Conservation (phyloP, 2,888 invertebrate genomes). For the Mimachlamys varia region DNA sequence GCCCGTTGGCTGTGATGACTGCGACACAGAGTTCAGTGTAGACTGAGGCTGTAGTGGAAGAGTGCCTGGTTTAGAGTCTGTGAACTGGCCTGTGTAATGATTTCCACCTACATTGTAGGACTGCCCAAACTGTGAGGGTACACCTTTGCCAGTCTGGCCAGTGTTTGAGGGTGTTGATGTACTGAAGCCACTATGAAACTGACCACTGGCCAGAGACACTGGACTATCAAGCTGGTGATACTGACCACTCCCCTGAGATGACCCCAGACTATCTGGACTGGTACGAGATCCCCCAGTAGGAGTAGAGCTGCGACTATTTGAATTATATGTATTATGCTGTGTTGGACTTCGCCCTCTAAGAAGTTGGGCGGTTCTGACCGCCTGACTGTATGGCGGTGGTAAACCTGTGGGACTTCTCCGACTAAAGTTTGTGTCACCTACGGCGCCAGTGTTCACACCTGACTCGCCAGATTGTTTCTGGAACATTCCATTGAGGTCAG, state of each 20-base stretch:
- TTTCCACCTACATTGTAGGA: background rate
- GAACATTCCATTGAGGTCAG: conserved; percentile 25
- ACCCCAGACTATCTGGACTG: background rate
- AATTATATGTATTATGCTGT: background rate
- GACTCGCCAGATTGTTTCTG: background rate
- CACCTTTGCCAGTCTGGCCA: background rate
- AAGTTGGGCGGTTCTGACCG: background rate
- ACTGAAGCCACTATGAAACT: background rate
- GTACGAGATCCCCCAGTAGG: background rate
- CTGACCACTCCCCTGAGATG: background rate
- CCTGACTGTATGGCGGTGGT: background rate
- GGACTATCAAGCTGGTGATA: conserved; percentile 2
- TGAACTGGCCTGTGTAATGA: conserved; percentile 41
- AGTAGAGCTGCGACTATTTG: conserved; percentile 2
- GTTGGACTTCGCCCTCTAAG: background rate
- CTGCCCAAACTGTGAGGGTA: background rate
- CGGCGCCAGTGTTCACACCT: background rate
- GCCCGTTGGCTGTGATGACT: background rate
- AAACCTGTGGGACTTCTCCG: conserved; percentile 1
- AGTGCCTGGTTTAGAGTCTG: conserved; percentile 42
- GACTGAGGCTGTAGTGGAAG: conserved; percentile 54
- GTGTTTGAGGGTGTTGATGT: background rate
- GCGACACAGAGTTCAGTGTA: background rate
- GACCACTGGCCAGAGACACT: conserved; percentile 8
- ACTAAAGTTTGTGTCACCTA: background rate